Percentiles rank a stretch among this genome's conserved stretches.
Conservation (phyloP, 2,888 invertebrate genomes). For the Protonemura montana region DNA sequence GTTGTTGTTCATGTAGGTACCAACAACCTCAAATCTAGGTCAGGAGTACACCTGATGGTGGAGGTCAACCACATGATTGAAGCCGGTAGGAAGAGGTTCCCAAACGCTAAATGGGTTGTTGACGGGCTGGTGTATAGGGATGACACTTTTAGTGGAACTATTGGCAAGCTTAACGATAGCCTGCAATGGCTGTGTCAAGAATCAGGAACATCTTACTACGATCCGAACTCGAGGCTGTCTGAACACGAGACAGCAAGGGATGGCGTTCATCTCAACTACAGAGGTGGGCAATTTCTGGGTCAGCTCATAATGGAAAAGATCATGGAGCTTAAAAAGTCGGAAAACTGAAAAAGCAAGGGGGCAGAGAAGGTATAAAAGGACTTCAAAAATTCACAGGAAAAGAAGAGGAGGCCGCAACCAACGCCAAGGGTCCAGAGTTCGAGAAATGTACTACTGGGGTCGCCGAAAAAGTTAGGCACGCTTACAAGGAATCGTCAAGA, state of each 20-base stretch:
- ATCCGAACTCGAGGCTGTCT: constrained; percentile 10
- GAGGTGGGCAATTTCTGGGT: constrained; percentile 13
- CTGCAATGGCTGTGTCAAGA: constrained; percentile 10
- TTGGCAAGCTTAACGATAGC: constrained; percentile 19
- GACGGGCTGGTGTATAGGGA: constrained; percentile 8
- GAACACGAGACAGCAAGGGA: not conserved
- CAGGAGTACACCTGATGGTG: not conserved
- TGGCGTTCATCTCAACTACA: constrained; percentile 21
- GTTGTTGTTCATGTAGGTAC: not conserved
- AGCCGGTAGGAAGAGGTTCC: not conserved
- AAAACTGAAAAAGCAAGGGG: not conserved
- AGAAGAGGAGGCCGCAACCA: too few relatives aligned
- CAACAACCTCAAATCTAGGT: not conserved
- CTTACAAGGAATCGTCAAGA: too few relatives aligned
- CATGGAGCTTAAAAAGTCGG: not conserved
- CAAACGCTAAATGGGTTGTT: constrained; percentile 2
- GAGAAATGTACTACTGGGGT: too few relatives aligned
- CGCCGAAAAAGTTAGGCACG: too few relatives aligned
- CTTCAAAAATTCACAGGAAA: not conserved
- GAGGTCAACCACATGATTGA: not conserved
- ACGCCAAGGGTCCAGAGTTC: too few relatives aligned
- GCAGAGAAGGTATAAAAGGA: not conserved
- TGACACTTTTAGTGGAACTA: not conserved
- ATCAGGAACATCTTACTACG: not conserved
- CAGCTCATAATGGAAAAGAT: constrained; percentile 25